Base-by-base conservation (phyloP, 2,797 vertebrate genomes). In the Pantherophis alleghaniensis region DNA sequence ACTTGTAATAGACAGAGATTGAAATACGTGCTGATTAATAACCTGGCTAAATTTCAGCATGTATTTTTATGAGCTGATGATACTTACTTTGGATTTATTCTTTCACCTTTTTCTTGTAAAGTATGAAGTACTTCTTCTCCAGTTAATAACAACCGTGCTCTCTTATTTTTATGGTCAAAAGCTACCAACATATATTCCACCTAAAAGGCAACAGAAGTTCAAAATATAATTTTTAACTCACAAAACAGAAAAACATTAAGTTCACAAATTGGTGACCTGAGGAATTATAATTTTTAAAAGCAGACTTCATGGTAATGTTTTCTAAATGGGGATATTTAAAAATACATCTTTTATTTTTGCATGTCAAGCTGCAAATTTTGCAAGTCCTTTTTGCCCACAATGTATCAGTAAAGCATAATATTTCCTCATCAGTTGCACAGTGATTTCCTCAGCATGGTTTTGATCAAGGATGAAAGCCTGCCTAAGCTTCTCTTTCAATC, bases 121-220 rank as follows among this genome's bases (percentile, higher is more conserved):
- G 97, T 98, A 90, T 99, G 98, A 97, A 99, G 96, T 97, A 99
- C 97, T 14, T 99, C 98, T 92, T 97, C 97, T 86, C 98, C 98
- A 0, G 98, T 98, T 93, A 99, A 97, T 87, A 98, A 93, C 87
- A 99, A 97, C 3, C 97, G 98, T 51, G 98, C 99, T 96, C 98
- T 99, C 96, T 99, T 98, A 90, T 98, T 97, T 93, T 98, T 98
- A 92, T 99, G 98, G 94, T 99, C 98, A 96, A 99, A 97, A 92
- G 98, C 98, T 91, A 99, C 97, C 96, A 99, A 95, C 98, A 99
- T 99, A 97, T 99, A 99, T 94, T 99, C 99, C 87, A 99, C 99
- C 99, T 99, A 61, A 83, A 91, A 74, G 53, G 96, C 96, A 94
- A 66, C 94, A 92, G 14, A 94, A 93, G 5, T 93, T 94, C 1